Conservation (phyloP, 30 jellyfish, hydroid and myxozoan genomes). For the Hydractinia echinata region DNA sequence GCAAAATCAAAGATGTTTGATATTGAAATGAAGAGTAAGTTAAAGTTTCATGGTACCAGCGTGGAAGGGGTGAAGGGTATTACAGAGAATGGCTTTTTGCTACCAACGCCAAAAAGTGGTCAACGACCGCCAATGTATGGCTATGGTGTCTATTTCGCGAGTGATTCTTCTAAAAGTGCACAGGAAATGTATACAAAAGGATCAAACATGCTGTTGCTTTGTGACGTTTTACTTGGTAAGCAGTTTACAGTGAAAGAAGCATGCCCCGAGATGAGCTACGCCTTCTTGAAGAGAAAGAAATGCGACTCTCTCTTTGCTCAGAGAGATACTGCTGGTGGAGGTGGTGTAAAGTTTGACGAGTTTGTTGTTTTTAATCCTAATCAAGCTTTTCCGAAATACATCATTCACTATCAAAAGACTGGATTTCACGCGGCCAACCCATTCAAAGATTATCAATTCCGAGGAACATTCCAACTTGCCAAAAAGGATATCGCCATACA, state of each 20-base stretch:
- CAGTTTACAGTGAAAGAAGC: conserved; percentile 35
- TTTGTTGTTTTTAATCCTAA: conserved; percentile 47
- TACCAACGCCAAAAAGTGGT: conserved; percentile 24
- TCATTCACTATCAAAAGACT: conserved; percentile 35
- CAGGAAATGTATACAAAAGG: conserved; percentile 59
- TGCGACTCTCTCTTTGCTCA: conserved; percentile 62
- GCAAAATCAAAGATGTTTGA: conserved; percentile 30
- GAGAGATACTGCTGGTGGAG: conserved; percentile 43
- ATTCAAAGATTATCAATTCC: not conserved
- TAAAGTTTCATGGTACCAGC: conserved; percentile 63
- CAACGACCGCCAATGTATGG: conserved; percentile 60
- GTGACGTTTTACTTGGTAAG: conserved; percentile 61
- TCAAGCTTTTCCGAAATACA: conserved; percentile 57
- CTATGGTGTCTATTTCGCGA: conserved; percentile 63
- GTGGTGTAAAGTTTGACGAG: conserved; percentile 64
- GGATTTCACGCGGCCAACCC: conserved; percentile 27
- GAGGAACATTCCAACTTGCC: conserved; percentile 1
- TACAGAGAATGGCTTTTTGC: conserved; percentile 48
- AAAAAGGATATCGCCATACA: not conserved
- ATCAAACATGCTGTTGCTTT: conserved; percentile 44
- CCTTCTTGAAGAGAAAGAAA: conserved; percentile 17
- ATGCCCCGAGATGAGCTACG: not conserved
- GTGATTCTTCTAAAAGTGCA: conserved; percentile 74
- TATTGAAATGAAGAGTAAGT: conserved; percentile 6
- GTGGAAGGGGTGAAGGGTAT: conserved; percentile 48